Conservation (phyloP, 2,797 vertebrate genomes). For the Tenualosa thibaudeaui region DNA sequence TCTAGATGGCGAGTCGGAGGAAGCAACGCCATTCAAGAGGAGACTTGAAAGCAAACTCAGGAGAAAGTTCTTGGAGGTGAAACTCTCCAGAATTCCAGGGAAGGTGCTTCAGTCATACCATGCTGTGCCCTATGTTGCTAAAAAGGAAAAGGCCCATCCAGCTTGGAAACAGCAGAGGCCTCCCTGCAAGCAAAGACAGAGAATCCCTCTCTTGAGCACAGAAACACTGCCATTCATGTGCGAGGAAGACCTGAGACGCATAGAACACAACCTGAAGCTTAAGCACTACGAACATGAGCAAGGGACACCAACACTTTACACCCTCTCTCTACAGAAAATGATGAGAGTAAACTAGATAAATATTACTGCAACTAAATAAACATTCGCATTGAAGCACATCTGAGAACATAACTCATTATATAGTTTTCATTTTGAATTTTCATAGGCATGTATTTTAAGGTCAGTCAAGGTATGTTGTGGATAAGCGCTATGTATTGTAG, state of each 20-base stretch:
- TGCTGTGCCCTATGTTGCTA: not conserved
- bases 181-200: not conserved
- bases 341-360: not conserved
- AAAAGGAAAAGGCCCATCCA: not conserved
- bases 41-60: not conserved
- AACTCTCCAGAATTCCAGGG: not conserved
- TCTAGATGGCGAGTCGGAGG: not conserved
- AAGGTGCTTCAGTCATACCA: not conserved
- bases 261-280: conserved; percentile 1
- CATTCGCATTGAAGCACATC: not conserved
- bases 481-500: no score
- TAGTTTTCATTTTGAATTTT: no score
- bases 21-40: not conserved
- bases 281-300: not conserved
- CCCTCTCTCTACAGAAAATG: not conserved
- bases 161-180: not conserved
- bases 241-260: not conserved
- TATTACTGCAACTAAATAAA: not conserved
- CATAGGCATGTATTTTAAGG: not conserved
- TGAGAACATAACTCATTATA: not conserved
- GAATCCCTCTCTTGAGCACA: not conserved
- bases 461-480: not conserved
- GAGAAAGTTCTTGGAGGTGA: not conserved
- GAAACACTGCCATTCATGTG: not conserved
- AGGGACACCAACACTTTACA: not conserved